Evolutionary conservation across 2,797 vertebrate genomes (phyloP).

Genomic region (Dipus sagitta): DNA sequence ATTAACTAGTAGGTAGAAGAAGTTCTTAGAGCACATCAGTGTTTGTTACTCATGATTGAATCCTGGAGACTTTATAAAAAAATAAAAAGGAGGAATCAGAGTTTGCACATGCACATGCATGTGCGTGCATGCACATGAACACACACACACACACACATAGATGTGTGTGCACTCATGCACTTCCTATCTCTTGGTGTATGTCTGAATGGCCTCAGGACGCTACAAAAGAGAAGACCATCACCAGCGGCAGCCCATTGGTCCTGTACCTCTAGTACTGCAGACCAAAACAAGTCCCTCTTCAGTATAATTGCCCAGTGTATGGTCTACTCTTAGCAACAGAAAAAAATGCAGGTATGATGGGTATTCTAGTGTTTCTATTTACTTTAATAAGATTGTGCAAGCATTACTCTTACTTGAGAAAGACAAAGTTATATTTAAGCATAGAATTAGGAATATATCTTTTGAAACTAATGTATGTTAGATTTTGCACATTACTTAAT

Average conservation of each 20-base stretch:
- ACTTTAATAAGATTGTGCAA: slow-evolving; percentile 37
- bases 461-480: neutral
- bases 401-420: slow-evolving; percentile 54
- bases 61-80: neutral
- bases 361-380: slow-evolving; percentile 38
- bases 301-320: neutral
- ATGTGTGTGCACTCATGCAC: too few species aligned
- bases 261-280: neutral
- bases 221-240: neutral
- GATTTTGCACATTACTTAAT: neutral
- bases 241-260: neutral
- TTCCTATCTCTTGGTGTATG: neutral
- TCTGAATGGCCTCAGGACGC: neutral
- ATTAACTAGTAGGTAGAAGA: neutral
- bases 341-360: neutral
- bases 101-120: too few species aligned
- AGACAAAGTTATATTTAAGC: neutral
- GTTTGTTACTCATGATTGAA: neutral
- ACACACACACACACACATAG: too few species aligned
- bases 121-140: too few species aligned
- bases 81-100: neutral
- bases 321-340: neutral
- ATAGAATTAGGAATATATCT: slow-evolving; percentile 11
- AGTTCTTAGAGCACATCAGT: neutral
- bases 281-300: neutral